Evolutionary conservation across 2,888 invertebrate species (phyloP).

Genomic region (Argynnis bischoffii): DNA sequence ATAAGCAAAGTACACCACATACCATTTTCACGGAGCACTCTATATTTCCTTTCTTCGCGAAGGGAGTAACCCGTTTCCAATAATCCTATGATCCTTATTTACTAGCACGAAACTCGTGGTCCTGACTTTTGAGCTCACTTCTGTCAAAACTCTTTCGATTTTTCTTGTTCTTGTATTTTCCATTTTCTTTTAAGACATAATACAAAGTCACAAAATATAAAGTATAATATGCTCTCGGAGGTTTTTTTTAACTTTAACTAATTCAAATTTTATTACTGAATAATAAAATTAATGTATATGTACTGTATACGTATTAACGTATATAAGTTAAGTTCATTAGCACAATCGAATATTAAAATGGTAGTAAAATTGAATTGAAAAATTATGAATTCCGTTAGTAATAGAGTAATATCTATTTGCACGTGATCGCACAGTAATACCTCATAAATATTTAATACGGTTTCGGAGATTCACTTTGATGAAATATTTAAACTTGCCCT

Average conservation of each 20-base stretch:
- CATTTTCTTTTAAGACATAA: not conserved
- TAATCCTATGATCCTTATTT: slow-evolving; percentile 75
- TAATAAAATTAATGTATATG: no score
- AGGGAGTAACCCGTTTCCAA: slow-evolving; percentile 64
- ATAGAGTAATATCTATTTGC: slow-evolving; percentile 8
- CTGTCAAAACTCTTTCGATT: slow-evolving; percentile 23
- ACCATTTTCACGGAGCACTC: slow-evolving; percentile 41
- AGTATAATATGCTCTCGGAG: not conserved
- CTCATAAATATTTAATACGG: slow-evolving; percentile 21
- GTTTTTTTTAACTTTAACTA: no score
- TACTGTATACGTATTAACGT: no score
- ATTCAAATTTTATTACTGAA: no score
- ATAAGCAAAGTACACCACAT: slow-evolving; percentile 20
- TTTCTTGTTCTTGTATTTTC: slow-evolving; percentile 3
- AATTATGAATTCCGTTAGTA: slow-evolving; percentile 8
- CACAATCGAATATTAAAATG: not conserved
- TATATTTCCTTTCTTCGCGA: slow-evolving; percentile 54
- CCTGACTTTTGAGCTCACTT: slow-evolving; percentile 39
- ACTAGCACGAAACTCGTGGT: slow-evolving; percentile 58
- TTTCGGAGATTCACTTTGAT: slow-evolving; percentile 22
- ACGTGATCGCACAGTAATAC: slow-evolving; percentile 14
- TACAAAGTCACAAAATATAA: slow-evolving; percentile 4
- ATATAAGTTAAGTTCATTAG: not conserved
- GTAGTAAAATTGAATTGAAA: not conserved
- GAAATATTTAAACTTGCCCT: slow-evolving; percentile 23